Percentiles rank a stretch among this genome's conserved stretches.
Evolutionary conservation across 2,113 vertebrate genomes (phyloP).

Genomic region (Cranoglanis bouderius): DNA sequence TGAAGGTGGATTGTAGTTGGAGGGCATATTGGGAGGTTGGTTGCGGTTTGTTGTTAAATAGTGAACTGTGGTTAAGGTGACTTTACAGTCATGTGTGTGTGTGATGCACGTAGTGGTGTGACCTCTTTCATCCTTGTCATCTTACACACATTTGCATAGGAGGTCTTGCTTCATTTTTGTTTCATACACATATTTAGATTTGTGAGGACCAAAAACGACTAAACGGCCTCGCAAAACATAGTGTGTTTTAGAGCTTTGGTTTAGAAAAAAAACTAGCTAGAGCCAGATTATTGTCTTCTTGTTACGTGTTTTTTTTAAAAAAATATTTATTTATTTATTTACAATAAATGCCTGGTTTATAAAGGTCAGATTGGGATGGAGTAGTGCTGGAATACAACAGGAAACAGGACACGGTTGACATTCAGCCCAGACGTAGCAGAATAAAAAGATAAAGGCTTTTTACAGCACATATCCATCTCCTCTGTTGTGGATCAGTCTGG

Average conservation of each 20-base stretch:
- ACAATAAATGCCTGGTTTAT: background rate
- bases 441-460: background rate
- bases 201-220: background rate
- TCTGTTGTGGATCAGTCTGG: background rate
- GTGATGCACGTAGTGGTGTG: too few relatives aligned
- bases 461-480: background rate
- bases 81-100: background rate
- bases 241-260: background rate
- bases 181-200: background rate
- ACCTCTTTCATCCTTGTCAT: background rate
- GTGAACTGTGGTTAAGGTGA: background rate
- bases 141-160: background rate
- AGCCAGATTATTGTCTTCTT: background rate
- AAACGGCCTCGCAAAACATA: background rate
- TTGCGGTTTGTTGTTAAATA: background rate
- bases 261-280: background rate
- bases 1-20: background rate
- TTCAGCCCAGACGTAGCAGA: background rate
- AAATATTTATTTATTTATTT: too few relatives aligned
- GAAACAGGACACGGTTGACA: background rate
- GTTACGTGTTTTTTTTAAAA: background rate
- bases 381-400: background rate
- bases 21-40: background rate
- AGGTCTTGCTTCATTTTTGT: background rate
- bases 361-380: background rate